A percentile compares a stretch with the other conserved stretches of the same genome.
These are phyloP conservation scores for Stegastes partitus DNA, from an alignment of 2,113 vertebrate species.

Conservation along the genomic window DNA sequence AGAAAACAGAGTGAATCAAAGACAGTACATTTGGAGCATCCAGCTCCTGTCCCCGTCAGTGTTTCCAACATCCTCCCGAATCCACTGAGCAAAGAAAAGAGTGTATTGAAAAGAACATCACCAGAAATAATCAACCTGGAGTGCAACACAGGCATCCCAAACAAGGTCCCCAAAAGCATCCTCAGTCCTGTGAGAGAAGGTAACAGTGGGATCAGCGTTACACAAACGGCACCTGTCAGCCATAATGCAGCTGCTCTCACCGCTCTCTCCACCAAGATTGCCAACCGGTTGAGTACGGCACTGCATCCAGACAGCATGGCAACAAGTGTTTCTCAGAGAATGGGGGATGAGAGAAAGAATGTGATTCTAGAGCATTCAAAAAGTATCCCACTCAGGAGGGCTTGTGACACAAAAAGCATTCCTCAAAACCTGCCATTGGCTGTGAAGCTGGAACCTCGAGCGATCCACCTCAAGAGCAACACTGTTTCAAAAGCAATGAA, in stretches of 20 bases:
- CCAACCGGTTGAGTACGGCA: conserved; percentile 11
- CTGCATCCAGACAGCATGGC: conserved; percentile 38
- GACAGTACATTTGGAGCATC: conserved; percentile 19
- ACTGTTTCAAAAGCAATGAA: conserved; percentile 26
- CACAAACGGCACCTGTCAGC: conserved; percentile 25
- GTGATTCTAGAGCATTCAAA: conserved; percentile 28
- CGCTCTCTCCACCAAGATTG: conserved; percentile 2
- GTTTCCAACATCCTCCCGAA: conserved; percentile 31
- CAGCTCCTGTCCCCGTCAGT: conserved; percentile 23
- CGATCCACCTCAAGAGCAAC: conserved; percentile 35
- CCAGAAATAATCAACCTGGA: conserved; percentile 69
- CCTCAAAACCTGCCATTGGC: conserved; percentile 16
- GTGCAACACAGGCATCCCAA: conserved; percentile 29
- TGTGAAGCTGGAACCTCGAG: conserved; percentile 66
- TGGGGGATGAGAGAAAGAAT: conserved; percentile 48
- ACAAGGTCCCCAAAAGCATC: conserved; percentile 64
- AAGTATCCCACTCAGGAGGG: conserved; percentile 28
- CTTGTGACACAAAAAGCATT: conserved; percentile 24
- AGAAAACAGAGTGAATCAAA: conserved; percentile 56
- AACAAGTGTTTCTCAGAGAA: conserved; percentile 38
- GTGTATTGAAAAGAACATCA: conserved; percentile 55
- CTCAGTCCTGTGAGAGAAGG: conserved; percentile 39
- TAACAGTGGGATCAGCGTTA: conserved; percentile 36
- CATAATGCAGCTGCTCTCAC: neutral
- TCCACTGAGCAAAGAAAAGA: conserved; percentile 46